Evolutionary conservation across 2,113 vertebrate species (phyloP), one percentile per base, ranked within the genome.

Genomic region (Stomatorhinus ivindoensis): DNA sequence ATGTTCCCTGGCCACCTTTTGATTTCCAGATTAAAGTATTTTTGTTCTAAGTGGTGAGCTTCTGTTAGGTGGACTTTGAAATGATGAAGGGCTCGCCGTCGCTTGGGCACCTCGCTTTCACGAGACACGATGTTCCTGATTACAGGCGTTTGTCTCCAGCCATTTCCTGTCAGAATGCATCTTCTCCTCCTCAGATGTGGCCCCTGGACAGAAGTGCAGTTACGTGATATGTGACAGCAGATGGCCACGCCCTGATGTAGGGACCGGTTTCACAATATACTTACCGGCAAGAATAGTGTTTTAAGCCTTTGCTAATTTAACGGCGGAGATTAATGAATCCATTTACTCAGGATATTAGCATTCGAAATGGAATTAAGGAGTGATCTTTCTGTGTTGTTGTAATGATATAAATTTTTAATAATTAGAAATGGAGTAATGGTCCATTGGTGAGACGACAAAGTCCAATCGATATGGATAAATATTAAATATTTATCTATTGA

Each of bases 21-120:
- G 93, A 93, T 94, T 80, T 80, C 93, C 94, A 92, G 93, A 94
- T 94, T 91, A 91, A 93, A 94, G 92, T 92, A 90, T 95, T 96
- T 69, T 94, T 95, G 94, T 95, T 95, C 93, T 95, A 96, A 96
- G 94, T 94, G 90, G 89, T 93, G 95, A 95, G 94, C 95, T 96
- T 95, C 95, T 93, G 92, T 91, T 93, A 93, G 91, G 92, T 90
- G 91, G 90, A 92, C 94, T 95, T 95, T 95, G 95, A 95, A 95
- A 95, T 95, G 94, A 94, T 96, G 94, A 95, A 95, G 93, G 90
- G 90, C 92, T 93, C 92, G 92, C 91, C 94, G 93, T 92, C 61
- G n/a, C 10, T 65, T 65, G 9, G n/a, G 61, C 61, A 31, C 61
- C n/a, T 31, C 10, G 9, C 27, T 69, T 69, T 69, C n/a, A 27